phyloP scores from a whole-genome alignment of 1,140 invertebrate genomes.

The Cecropterus lyciades region DNA sequence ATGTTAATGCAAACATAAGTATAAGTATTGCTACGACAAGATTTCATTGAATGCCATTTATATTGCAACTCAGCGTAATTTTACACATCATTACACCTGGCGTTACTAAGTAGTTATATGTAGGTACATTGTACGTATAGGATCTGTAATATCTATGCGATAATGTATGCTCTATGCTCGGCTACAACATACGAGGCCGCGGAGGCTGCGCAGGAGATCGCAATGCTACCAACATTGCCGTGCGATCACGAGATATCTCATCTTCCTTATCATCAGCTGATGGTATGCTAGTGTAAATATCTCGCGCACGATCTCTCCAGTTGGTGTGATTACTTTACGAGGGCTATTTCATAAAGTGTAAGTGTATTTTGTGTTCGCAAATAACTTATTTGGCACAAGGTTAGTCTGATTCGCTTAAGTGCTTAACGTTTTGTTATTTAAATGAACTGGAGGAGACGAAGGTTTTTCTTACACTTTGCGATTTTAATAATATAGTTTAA shows the following conservation, averaged over 20 bases:
- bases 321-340: constrained; percentile 21
- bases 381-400: neutral
- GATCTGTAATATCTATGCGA: neutral
- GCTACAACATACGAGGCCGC: constrained; percentile 45
- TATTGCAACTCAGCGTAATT: constrained; percentile 8
- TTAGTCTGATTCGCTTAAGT: neutral
- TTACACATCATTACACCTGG: constrained; percentile 10
- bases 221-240: constrained; percentile 69
- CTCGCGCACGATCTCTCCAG: constrained; percentile 44
- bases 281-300: constrained; percentile 52
- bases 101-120: too few species aligned
- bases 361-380: constrained; percentile 25
- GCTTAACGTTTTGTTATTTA: neutral
- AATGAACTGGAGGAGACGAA: neutral
- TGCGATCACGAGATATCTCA: constrained; percentile 75
- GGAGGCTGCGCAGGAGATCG: constrained; percentile 64
- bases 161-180: constrained; percentile 17
- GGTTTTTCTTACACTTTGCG: too few species aligned
- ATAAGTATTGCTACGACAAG: neutral
- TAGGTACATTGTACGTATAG: neutral
- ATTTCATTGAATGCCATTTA: neutral
- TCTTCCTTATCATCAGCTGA: constrained; percentile 80
- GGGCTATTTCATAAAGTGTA: constrained; percentile 20
- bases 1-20: too few species aligned
- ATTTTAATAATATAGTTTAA: too few species aligned